Percentiles rank a stretch among this genome's conserved stretches.
Evolutionary conservation across 2,797 vertebrate species (phyloP).

Genomic region (Coilia nasus): DNA sequence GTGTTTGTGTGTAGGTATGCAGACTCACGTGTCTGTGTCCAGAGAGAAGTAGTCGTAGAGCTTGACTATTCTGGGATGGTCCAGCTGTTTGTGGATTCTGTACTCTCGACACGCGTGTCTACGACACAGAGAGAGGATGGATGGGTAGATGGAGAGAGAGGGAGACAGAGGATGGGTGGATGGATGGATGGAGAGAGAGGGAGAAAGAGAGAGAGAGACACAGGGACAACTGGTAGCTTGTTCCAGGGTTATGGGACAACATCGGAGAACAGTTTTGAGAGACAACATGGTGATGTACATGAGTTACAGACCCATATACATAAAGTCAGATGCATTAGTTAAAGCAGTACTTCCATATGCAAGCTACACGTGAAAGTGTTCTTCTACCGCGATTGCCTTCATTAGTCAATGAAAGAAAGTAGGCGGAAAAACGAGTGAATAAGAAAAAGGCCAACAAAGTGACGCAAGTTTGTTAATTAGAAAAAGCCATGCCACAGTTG

Average conservation of each 20-base stretch:
- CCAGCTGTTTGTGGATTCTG: constrained; percentile 99
- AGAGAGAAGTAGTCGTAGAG: constrained; percentile 99
- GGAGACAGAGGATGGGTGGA: constrained; percentile 39
- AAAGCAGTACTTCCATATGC: too few species aligned
- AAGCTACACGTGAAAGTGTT: too few species aligned
- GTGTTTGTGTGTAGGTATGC: background rate
- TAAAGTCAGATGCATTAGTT: too few species aligned
- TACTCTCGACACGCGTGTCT: constrained; percentile 99
- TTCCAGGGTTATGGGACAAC: background rate
- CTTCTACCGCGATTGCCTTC: too few species aligned
- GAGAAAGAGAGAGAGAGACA: background rate
- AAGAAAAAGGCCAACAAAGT: too few species aligned
- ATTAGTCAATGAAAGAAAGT: too few species aligned
- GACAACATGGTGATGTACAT: constrained; percentile 3
- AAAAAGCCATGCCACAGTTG: too few species aligned
- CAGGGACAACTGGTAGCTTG: background rate
- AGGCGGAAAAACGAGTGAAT: too few species aligned
- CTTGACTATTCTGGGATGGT: constrained; percentile 98
- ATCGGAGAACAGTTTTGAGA: background rate
- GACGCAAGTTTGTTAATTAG: too few species aligned
- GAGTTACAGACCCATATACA: too few species aligned
- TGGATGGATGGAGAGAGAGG: constrained; percentile 47
- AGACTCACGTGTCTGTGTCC: constrained; percentile 98
- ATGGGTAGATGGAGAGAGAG: constrained; percentile 33
- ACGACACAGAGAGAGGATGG: constrained; percentile 49